Percentiles rank a stretch among this genome's conserved stretches.
Conservation (phyloP, 2,888 invertebrate genomes). For the Anarsia innoxiella region DNA sequence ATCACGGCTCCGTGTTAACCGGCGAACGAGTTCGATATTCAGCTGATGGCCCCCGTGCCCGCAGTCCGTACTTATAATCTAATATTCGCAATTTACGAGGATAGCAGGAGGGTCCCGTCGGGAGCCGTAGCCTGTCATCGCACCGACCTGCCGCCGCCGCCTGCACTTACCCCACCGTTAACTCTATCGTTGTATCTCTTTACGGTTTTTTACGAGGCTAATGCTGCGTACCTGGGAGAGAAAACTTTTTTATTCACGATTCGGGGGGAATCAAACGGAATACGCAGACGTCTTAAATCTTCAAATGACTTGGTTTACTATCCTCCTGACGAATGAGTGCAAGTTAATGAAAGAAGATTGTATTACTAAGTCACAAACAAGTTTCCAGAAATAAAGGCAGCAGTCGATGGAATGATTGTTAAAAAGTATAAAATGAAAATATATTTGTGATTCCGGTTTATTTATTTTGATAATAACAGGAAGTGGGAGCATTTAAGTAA, state of each 20-base stretch:
- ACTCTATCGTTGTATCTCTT: conserved; percentile 48
- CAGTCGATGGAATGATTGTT: no score
- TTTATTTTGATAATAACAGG: no score
- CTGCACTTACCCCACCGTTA: conserved; percentile 56
- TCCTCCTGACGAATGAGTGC: background rate
- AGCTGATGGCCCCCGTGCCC: conserved; percentile 58
- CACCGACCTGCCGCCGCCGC: conserved; percentile 56
- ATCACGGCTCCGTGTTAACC: conserved; percentile 59
- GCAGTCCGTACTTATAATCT: conserved; percentile 72
- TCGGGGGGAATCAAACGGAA: conserved; percentile 6
- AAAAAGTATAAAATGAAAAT: no score
- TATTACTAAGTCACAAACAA: no score
- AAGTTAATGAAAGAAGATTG: no score
- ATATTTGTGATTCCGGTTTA: no score
- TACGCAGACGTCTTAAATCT: conserved; percentile 7
- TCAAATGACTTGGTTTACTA: conserved; percentile 5
- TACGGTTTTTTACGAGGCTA: conserved; percentile 37
- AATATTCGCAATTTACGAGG: conserved; percentile 74
- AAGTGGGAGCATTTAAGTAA: background rate
- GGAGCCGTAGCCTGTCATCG: conserved; percentile 69
- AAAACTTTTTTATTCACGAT: conserved; percentile 10
- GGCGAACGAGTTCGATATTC: conserved; percentile 61
- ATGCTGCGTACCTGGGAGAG: conserved; percentile 25
- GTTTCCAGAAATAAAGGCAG: no score
- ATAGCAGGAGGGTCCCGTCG: conserved; percentile 59